phyloP scores from a whole-genome alignment of 2,797 vertebrate genomes.

The Salmo trutta region DNA sequence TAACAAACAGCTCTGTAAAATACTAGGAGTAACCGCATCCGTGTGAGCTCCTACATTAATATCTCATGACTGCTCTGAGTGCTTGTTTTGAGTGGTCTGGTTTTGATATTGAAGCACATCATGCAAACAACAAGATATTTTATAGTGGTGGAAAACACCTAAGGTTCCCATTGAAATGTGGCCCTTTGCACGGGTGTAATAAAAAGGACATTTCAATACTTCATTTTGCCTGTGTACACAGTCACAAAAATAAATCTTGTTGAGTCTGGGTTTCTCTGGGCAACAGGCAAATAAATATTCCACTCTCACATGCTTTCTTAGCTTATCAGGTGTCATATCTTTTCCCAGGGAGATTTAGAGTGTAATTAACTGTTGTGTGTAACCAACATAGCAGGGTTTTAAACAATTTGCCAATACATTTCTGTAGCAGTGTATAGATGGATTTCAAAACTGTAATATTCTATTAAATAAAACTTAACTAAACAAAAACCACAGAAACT shows the following conservation, averaged over 20 bases:
- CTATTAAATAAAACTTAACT: background rate
- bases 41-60: background rate
- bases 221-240: slow-evolving; percentile 6
- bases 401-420: slow-evolving; percentile 19
- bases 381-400: slow-evolving; percentile 37
- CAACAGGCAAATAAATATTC: slow-evolving; percentile 51
- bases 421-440: background rate
- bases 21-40: background rate
- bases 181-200: background rate
- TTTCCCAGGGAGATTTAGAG: slow-evolving; percentile 39
- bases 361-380: slow-evolving; percentile 50
- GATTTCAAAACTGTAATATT: slow-evolving; percentile 2
- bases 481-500: background rate
- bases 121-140: background rate
- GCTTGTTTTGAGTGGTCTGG: background rate
- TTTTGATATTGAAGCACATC: background rate
- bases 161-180: background rate
- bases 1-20: background rate
- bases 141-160: background rate
- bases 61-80: background rate
- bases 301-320: slow-evolving; percentile 35
- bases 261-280: slow-evolving; percentile 16
- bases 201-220: slow-evolving; percentile 13
- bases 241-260: slow-evolving; percentile 34
- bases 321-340: slow-evolving; percentile 36